Percentiles rank a stretch among this genome's conserved stretches.
These are phyloP conservation scores for Chrysolina americana DNA, from an alignment of 2,888 invertebrate species.

Conservation along the genomic window DNA sequence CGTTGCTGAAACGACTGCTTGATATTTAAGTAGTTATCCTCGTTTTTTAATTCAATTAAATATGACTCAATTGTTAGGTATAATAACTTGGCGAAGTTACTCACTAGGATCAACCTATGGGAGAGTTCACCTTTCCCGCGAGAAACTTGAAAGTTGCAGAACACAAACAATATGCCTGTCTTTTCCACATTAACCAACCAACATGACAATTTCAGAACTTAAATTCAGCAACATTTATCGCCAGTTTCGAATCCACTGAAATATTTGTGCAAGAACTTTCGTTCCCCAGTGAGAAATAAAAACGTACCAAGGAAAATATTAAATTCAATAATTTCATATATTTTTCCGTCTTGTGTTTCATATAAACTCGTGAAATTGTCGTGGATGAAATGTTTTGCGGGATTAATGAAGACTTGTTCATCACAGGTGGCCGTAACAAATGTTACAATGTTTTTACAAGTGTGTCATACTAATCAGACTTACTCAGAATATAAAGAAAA, in stretches of 20 bases:
- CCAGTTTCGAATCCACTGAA: neutral
- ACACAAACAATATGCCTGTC: no score
- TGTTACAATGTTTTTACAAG: slow-evolving; percentile 26
- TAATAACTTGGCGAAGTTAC: no score
- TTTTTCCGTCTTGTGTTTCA: neutral
- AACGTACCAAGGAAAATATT: neutral
- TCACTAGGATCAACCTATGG: no score
- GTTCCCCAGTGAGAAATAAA: neutral
- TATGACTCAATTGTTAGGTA: no score
- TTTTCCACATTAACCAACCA: no score
- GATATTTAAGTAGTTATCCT: no score
- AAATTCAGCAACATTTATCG: neutral
- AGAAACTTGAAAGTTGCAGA: no score
- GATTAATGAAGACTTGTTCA: slow-evolving; percentile 8
- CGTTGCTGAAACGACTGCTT: no score
- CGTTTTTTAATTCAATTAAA: no score
- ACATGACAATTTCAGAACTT: no score
- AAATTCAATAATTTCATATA: neutral
- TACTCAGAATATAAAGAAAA: slow-evolving; percentile 12
- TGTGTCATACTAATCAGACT: slow-evolving; percentile 14
- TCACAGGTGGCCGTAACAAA: slow-evolving; percentile 21
- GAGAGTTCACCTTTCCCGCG: no score
- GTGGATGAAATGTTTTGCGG: neutral
- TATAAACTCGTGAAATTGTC: neutral
- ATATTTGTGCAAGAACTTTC: neutral